Conservation (phyloP, 1,140 invertebrate genomes). For the Chironomus striatipennis region DNA sequence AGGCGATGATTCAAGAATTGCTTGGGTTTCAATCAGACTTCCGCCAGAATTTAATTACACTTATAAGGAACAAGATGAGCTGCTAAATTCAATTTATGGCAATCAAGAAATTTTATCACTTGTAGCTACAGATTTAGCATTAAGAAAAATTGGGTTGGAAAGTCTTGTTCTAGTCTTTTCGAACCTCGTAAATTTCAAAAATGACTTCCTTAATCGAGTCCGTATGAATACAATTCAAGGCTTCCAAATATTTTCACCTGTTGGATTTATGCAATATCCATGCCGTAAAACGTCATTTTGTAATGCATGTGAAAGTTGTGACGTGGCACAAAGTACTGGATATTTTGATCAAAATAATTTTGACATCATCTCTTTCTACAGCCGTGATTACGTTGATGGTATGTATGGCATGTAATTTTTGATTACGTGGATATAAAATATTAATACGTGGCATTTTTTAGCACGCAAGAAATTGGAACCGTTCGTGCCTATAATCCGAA, state of each 20-base stretch:
- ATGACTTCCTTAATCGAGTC: conserved; percentile 77
- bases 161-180: conserved; percentile 58
- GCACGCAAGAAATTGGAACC: conserved; percentile 52
- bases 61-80: conserved; percentile 34
- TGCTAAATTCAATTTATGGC: conserved; percentile 34
- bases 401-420: conserved; percentile 29
- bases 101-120: conserved; percentile 49
- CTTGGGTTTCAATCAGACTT: conserved; percentile 60
- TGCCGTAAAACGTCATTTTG: conserved; percentile 45
- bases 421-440: conserved; percentile 18
- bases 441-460: conserved; percentile 35
- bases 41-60: conserved; percentile 38
- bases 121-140: conserved; percentile 58
- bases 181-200: conserved; percentile 55
- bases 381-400: conserved; percentile 68
- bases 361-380: conserved; percentile 71
- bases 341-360: conserved; percentile 67
- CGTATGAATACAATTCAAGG: conserved; percentile 77
- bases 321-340: conserved; percentile 68
- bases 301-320: conserved; percentile 50
- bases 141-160: conserved; percentile 60
- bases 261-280: conserved; percentile 68
- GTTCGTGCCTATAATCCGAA: conserved; percentile 50
- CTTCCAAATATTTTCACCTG: conserved; percentile 71
- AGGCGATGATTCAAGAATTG: conserved; percentile 56